Evolutionary conservation across 2,113 vertebrate species (phyloP).

Genomic region (Protomyctophum bolini): DNA sequence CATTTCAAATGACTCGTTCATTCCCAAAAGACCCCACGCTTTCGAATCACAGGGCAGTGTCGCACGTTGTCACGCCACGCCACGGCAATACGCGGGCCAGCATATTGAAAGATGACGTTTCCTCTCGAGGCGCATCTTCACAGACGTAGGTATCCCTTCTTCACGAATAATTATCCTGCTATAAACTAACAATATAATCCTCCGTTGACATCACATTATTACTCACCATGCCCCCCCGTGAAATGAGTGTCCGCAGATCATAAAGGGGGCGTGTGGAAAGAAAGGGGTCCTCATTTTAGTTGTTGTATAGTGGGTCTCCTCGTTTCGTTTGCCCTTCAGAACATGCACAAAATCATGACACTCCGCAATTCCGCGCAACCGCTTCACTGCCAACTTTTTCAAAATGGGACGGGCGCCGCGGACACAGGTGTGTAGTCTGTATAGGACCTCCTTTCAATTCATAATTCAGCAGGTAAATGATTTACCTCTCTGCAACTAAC

Average conservation of each 20-base stretch:
- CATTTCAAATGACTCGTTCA: slow-evolving; percentile 34
- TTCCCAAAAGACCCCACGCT: slow-evolving; percentile 37
- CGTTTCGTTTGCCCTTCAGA: slow-evolving; percentile 77
- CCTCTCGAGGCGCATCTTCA: slow-evolving; percentile 50
- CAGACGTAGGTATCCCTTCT: slow-evolving; percentile 23
- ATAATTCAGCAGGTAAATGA: slow-evolving; percentile 40
- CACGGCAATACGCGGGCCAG: slow-evolving; percentile 20
- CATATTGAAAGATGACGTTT: slow-evolving; percentile 60
- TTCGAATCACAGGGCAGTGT: slow-evolving; percentile 36
- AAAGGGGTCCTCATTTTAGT: slow-evolving; percentile 46
- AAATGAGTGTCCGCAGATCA: slow-evolving; percentile 5
- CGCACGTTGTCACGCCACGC: slow-evolving; percentile 51
- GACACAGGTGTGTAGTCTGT: slow-evolving; percentile 47
- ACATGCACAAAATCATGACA: slow-evolving; percentile 22
- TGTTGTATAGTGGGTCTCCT: slow-evolving; percentile 53
- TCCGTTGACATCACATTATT: slow-evolving; percentile 30
- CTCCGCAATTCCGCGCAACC: slow-evolving; percentile 64
- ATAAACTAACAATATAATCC: slow-evolving; percentile 24
- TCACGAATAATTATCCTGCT: slow-evolving; percentile 28
- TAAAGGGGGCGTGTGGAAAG: slow-evolving; percentile 29
- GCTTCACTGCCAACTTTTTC: slow-evolving; percentile 77
- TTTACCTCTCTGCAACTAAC: slow-evolving; percentile 33
- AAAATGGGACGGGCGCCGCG: slow-evolving; percentile 57
- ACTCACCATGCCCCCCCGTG: slow-evolving; percentile 1
- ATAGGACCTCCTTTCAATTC: slow-evolving; percentile 11